These are phyloP conservation scores for Neodon shergylaensis DNA, from an alignment of 2,113 vertebrate species.

Conservation along the genomic window DNA sequence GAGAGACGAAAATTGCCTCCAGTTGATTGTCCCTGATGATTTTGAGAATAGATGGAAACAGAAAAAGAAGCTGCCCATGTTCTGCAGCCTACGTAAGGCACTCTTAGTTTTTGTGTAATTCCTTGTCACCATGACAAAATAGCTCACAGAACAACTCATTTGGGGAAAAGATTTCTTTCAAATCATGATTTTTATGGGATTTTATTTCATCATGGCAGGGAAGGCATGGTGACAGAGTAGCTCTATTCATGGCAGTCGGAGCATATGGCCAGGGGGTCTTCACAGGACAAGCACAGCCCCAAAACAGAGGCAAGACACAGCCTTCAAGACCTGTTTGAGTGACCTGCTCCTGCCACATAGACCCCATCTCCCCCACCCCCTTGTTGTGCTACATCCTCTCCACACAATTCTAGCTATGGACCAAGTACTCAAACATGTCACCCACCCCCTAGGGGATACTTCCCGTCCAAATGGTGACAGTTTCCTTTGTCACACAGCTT, in stretches of 20 bases:
- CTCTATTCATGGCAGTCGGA: not conserved
- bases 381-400: not conserved
- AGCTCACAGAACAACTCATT: not conserved
- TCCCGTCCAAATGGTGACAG: not conserved
- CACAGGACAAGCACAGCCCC: not conserved
- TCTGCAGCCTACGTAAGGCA: constrained; percentile 17
- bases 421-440: not conserved
- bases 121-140: not conserved
- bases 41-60: not conserved
- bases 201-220: not conserved
- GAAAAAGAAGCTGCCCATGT: not conserved
- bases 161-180: not conserved
- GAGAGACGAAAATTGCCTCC: not conserved
- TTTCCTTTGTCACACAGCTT: not conserved
- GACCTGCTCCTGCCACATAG: not conserved
- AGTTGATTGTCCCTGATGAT: constrained; percentile 4
- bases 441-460: not conserved
- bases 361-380: not conserved
- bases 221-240: not conserved
- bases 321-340: not conserved
- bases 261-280: not conserved
- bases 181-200: not conserved
- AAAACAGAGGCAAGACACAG: not conserved
- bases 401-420: not conserved
- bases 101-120: not conserved